phyloP scores from a whole-genome alignment of 35 echinoderm and acorn worm genomes.

The Ptychodera flava region DNA sequence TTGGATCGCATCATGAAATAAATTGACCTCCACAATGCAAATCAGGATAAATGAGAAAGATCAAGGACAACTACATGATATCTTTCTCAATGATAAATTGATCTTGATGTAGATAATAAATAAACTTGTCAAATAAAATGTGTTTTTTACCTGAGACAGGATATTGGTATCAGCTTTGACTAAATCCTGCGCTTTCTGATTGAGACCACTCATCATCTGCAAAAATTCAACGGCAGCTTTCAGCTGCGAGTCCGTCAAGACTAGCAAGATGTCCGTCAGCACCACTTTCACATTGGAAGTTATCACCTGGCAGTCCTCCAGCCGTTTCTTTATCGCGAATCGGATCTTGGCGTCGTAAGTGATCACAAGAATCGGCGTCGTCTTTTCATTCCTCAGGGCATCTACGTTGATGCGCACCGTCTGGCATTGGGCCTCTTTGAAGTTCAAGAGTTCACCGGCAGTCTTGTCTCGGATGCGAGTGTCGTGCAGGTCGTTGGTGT shows the following conservation, averaged over 20 bases:
- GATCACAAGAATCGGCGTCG: slow-evolving; percentile 64
- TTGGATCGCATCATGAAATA: no score
- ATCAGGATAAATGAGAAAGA: no score
- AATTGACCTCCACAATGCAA: no score
- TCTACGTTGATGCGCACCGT: slow-evolving; percentile 63
- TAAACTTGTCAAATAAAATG: no score
- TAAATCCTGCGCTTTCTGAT: not conserved
- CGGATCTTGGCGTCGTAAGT: slow-evolving; percentile 77
- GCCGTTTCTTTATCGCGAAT: slow-evolving; percentile 80
- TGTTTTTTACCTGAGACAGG: not conserved
- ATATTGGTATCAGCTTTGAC: not conserved
- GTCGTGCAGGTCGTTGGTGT: slow-evolving; percentile 45
- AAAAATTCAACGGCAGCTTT: slow-evolving; percentile 63
- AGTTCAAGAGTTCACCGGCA: slow-evolving; percentile 70
- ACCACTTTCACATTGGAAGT: slow-evolving; percentile 77
- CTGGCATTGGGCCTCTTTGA: slow-evolving; percentile 94
- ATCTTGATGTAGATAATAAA: no score
- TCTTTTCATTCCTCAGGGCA: slow-evolving; percentile 57
- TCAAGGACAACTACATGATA: no score
- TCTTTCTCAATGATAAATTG: no score
- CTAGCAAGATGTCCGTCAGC: slow-evolving; percentile 84
- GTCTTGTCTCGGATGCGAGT: slow-evolving; percentile 65
- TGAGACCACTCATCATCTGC: not conserved
- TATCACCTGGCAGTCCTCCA: slow-evolving; percentile 69
- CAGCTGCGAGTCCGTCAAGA: slow-evolving; percentile 90